phyloP scores from a whole-genome alignment of 2,797 vertebrate genomes.

The Apogon hyalosoma region DNA sequence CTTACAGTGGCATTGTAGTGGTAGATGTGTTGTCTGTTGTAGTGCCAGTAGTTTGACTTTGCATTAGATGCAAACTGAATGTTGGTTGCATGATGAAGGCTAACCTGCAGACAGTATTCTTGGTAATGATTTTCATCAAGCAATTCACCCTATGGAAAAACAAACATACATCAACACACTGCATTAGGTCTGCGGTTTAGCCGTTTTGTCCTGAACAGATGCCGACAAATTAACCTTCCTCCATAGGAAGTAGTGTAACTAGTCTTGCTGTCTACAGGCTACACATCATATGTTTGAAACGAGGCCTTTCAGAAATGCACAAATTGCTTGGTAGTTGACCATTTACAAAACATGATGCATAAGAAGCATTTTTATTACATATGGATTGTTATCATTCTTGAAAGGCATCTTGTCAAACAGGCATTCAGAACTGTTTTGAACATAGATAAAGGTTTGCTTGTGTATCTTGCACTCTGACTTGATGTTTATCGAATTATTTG shows the following conservation, averaged over 20 bases:
- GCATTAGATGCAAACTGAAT: conserved; percentile 83
- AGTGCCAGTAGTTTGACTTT: conserved; percentile 77
- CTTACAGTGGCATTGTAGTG: conserved; percentile 68
- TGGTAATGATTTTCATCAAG: conserved; percentile 56
- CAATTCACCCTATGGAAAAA: conserved; percentile 67
- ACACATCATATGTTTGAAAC: conserved; percentile 85
- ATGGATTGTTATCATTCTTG: conserved; percentile 66
- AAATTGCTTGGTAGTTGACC: conserved; percentile 42
- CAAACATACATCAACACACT: conserved; percentile 49
- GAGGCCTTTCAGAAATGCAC: conserved; percentile 81
- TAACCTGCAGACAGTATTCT: conserved; percentile 87
- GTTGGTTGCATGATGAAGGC: conserved; percentile 84
- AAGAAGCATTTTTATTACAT: conserved; percentile 34
- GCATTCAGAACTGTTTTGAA: conserved; percentile 77
- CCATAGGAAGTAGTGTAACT: conserved; percentile 67
- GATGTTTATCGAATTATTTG: conserved; percentile 39
- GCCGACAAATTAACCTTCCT: conserved; percentile 57
- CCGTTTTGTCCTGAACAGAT: conserved; percentile 43
- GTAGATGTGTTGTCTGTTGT: conserved; percentile 74
- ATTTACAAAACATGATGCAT: conserved; percentile 30
- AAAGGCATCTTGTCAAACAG: conserved; percentile 86
- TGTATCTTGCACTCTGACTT: conserved; percentile 74
- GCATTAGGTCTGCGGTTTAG: conserved; percentile 59
- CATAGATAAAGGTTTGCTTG: conserved; percentile 73
- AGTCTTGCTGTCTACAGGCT: conserved; percentile 86